Conservation (phyloP, 2,797 vertebrate genomes). For the Rachycentron canadum region DNA sequence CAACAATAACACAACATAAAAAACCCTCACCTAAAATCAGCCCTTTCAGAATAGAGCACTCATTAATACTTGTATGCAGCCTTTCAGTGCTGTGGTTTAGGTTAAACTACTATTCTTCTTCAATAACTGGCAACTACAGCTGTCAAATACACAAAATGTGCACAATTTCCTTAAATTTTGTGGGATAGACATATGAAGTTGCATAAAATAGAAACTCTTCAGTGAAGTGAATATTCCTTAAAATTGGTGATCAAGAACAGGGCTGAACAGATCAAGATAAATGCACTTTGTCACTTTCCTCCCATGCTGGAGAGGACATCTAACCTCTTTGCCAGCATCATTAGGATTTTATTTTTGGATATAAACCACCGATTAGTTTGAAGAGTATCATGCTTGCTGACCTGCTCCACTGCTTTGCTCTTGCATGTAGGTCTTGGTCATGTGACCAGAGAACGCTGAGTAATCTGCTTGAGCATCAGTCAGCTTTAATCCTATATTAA, state of each 20-base stretch:
- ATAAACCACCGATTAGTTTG: constrained; percentile 2
- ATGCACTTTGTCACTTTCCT: not conserved
- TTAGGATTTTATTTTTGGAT: constrained; percentile 21
- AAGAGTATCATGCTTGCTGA: constrained; percentile 19
- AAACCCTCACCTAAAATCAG: not conserved
- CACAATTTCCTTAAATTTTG: not conserved
- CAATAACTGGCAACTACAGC: not conserved
- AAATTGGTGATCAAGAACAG: not conserved
- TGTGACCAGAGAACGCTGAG: constrained; percentile 61
- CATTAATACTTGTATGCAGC: not conserved
- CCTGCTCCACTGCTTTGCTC: constrained; percentile 25
- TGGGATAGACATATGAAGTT: not conserved
- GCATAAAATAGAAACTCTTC: not conserved
- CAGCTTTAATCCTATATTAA: constrained; percentile 62
- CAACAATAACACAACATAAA: not conserved
- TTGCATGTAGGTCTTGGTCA: constrained; percentile 51
- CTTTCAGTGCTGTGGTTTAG: not conserved
- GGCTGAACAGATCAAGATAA: not conserved
- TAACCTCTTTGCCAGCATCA: not conserved
- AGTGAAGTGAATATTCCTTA: not conserved
- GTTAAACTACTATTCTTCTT: not conserved
- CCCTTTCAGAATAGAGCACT: not conserved
- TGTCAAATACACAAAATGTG: not conserved
- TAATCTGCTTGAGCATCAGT: constrained; percentile 75
- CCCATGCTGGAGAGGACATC: not conserved